Evolutionary conservation across 2,888 invertebrate species (phyloP).

Genomic region (Dasypolia templi): DNA sequence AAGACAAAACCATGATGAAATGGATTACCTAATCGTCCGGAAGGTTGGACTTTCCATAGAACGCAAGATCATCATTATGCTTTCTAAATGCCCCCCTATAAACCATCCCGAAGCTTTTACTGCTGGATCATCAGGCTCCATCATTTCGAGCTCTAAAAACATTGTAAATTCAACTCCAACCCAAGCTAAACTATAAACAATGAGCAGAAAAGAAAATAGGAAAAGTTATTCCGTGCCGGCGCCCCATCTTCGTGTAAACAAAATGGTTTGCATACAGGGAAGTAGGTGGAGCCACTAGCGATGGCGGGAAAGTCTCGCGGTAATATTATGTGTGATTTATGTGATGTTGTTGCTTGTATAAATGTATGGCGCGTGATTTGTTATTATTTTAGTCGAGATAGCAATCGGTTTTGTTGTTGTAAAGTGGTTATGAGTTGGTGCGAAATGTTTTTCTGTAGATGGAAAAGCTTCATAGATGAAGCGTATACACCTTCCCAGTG

Average conservation of each 20-base stretch:
- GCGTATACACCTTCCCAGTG: background rate
- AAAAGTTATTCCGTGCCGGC: constrained; percentile 74
- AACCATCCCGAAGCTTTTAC: background rate
- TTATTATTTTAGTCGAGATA: constrained; percentile 47
- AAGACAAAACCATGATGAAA: background rate
- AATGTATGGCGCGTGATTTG: constrained; percentile 32
- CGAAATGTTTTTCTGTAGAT: constrained; percentile 1
- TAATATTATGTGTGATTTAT: constrained; percentile 55
- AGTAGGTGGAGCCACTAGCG: constrained; percentile 50
- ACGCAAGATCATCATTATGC: background rate
- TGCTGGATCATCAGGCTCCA: constrained; percentile 19
- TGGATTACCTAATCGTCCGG: background rate
- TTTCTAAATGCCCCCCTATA: background rate
- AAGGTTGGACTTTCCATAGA: background rate
- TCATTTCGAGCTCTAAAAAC: background rate
- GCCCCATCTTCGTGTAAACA: constrained; percentile 67
- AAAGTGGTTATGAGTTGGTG: background rate
- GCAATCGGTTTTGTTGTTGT: constrained; percentile 18
- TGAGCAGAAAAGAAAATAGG: constrained; percentile 65
- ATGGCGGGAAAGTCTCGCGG: constrained; percentile 36
- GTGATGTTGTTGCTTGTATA: constrained; percentile 41
- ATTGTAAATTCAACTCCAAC: constrained; percentile 44
- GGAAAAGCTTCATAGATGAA: background rate
- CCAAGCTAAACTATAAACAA: constrained; percentile 55
- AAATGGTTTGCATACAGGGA: constrained; percentile 71